Evolutionary conservation across 2,888 invertebrate species (phyloP).

Genomic region (Drosophila affinis): DNA sequence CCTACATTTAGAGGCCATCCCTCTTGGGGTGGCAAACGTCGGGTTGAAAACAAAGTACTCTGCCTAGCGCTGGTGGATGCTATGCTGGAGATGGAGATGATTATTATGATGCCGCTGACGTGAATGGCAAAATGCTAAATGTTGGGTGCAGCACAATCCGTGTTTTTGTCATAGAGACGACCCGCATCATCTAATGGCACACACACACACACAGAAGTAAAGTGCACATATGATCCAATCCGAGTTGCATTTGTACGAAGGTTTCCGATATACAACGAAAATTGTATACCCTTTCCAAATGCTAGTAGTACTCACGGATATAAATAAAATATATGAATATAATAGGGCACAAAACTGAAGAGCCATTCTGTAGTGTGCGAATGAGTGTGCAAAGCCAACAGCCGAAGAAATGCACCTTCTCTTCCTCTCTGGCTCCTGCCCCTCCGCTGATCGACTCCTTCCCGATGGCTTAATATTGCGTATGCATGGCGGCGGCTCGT

Average conservation of each 20-base stretch:
- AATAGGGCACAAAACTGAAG: background rate
- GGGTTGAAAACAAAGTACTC: background rate
- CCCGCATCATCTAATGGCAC: slow-evolving; percentile 66
- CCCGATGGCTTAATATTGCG: slow-evolving; percentile 72
- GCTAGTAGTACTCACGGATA: background rate
- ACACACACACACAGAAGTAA: slow-evolving; percentile 7
- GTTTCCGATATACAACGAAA: background rate
- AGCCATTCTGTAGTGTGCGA: slow-evolving; percentile 1
- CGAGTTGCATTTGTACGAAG: slow-evolving; percentile 12
- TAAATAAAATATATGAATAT: too few relatives aligned
- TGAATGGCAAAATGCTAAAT: slow-evolving; percentile 53
- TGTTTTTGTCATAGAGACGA: slow-evolving; percentile 59
- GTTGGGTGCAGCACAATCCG: slow-evolving; percentile 60
- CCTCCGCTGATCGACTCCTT: background rate
- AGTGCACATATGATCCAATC: slow-evolving; percentile 28
- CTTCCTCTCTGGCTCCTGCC: background rate
- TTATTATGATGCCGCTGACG: slow-evolving; percentile 41
- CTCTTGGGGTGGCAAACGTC: background rate
- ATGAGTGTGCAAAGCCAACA: slow-evolving; percentile 3
- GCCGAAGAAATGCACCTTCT: slow-evolving; percentile 12
- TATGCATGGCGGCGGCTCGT: slow-evolving; percentile 57
- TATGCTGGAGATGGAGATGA: slow-evolving; percentile 7
- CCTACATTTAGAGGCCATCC: too few relatives aligned
- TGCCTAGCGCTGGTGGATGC: background rate
- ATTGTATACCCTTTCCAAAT: background rate